phyloP scores from a whole-genome alignment of 2,113 vertebrate species.

The Nothobranchius kuhntae region DNA sequence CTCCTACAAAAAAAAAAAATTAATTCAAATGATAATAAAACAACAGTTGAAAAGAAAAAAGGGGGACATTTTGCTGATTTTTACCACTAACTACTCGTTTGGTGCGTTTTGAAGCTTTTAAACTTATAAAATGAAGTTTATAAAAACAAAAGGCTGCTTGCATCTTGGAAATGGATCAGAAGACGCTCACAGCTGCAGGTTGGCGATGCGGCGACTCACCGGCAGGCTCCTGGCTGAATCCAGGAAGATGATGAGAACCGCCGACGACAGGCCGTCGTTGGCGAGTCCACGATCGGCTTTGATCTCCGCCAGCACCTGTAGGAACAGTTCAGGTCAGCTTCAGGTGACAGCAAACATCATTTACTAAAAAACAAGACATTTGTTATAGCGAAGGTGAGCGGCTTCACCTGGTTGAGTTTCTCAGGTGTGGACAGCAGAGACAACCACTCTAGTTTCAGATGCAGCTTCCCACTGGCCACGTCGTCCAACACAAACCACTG shows the following conservation, averaged over 20 bases:
- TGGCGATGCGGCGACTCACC: constrained; percentile 78
- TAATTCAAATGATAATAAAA: no score
- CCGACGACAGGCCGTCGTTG: constrained; percentile 90
- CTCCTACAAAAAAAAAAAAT: no score
- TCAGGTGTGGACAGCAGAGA: constrained; percentile 83
- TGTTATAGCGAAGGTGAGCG: accelerated
- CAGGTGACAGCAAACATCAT: not conserved
- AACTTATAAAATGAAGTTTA: not conserved
- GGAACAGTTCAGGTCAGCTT: not conserved
- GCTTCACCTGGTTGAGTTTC: constrained; percentile 86
- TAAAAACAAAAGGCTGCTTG: not conserved
- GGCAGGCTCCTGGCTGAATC: constrained; percentile 93
- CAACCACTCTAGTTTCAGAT: constrained; percentile 92
- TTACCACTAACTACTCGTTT: no score
- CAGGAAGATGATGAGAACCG: constrained; percentile 91
- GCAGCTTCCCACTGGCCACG: constrained; percentile 87
- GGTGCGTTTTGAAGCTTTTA: no score
- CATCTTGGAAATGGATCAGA: not conserved
- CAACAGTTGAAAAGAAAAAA: no score
- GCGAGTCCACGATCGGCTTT: constrained; percentile 86
- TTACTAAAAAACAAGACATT: no score
- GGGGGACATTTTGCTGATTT: no score
- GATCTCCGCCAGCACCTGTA: constrained; percentile 85
- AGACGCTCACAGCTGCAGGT: not conserved
- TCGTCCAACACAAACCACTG: constrained; percentile 94